phyloP scores from a whole-genome alignment of 2,797 vertebrate genomes.

The Paramormyrops hopkinsi region DNA sequence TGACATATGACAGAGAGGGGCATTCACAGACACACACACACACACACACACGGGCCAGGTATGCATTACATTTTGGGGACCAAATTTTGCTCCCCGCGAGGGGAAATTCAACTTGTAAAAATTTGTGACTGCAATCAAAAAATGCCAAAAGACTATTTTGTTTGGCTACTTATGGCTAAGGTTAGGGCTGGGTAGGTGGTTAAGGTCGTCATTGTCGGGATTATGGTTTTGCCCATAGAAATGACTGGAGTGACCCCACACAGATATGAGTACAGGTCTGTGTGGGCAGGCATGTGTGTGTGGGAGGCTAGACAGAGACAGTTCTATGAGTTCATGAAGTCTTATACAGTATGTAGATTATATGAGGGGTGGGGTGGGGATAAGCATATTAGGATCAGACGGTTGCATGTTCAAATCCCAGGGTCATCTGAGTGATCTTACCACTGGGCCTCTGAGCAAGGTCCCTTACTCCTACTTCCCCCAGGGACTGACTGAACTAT shows the following conservation, averaged over 20 bases:
- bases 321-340: neutral
- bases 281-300: neutral
- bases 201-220: neutral
- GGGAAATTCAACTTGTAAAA: neutral
- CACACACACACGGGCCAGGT: neutral
- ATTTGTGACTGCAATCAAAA: neutral
- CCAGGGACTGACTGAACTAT: neutral
- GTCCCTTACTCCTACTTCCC: neutral
- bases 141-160: neutral
- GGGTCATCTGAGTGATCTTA: neutral
- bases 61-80: neutral
- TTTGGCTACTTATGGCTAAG: neutral
- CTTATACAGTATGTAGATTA: neutral
- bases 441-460: neutral
- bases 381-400: neutral
- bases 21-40: neutral
- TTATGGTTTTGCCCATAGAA: neutral
- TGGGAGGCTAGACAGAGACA: neutral
- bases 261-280: neutral
- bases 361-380: neutral
- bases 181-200: neutral
- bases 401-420: neutral
- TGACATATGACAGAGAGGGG: neutral
- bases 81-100: neutral
- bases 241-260: neutral